Evolutionary conservation across 2,888 invertebrate genomes (phyloP).

Genomic region (Drosophila anceps): DNA sequence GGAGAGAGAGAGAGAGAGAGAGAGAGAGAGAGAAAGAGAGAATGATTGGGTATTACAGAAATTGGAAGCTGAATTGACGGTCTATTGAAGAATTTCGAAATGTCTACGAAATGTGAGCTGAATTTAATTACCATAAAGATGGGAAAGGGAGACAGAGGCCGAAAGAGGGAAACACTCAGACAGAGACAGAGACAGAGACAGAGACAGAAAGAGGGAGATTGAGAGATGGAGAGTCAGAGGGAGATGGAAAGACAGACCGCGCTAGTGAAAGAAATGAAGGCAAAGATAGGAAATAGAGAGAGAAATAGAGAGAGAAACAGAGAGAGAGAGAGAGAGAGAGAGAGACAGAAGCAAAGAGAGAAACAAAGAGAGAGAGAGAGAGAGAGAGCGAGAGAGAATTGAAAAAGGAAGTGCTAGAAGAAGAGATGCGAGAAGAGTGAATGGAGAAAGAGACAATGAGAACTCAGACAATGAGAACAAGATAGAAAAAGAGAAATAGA

Average conservation of each 20-base stretch:
- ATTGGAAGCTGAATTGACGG: background rate
- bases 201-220: background rate
- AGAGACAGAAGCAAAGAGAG: background rate
- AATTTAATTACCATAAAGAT: slow-evolving; percentile 1
- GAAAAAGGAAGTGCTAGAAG: no score
- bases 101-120: slow-evolving; percentile 4
- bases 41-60: background rate
- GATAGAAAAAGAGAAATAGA: no score
- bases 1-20: background rate
- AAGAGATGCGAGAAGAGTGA: no score
- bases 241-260: background rate
- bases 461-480: background rate
- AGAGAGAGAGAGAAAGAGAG: background rate
- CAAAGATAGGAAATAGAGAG: background rate
- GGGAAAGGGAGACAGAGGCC: background rate
- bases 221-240: background rate
- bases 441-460: background rate
- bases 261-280: background rate
- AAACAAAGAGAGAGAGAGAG: background rate
- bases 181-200: background rate
- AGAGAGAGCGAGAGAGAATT: background rate
- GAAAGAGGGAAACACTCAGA: no score
- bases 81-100: background rate
- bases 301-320: background rate
- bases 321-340: background rate